Evolutionary conservation across 2,888 invertebrate species (phyloP), one percentile per base, ranked within the genome.

Genomic region (Stenotaenia linearis): DNA sequence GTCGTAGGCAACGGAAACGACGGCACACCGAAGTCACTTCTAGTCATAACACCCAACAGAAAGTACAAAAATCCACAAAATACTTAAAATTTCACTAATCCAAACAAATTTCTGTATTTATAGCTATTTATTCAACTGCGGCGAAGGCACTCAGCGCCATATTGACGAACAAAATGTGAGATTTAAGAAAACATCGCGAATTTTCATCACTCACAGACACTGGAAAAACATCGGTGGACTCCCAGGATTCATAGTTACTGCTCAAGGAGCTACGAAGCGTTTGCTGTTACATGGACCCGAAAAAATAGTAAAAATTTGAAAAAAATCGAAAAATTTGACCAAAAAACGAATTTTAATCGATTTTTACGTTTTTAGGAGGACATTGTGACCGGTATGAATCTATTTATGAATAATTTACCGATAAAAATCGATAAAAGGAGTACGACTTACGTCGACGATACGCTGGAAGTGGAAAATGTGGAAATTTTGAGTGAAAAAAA

Each of bases 71-170:
- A 10, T 9, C 10, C 40, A 40, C n/a, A 3, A 10, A 40, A 40
- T 10, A 12, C 12, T 12, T 15, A 0, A 40, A 3, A 15, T 40
- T 1, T 10, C 1, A 3, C 4, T n/a, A 15, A 2, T 40, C 2
- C 2, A 40, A 40, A 1, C 3, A 40, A 12, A 15, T 15, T 15
- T 10, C 1, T 15, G n/a, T 40, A 0, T n/a, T 40, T 82, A 18
- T 84, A 92, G 92, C 81, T 97, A 97, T 85, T 85, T 98, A 3
- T 97, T 98, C 85, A 98, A 98, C 86, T 97, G 97, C 85, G 96
- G 97, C 0, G 97, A 97, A 88, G 94, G 95, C 56, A 93, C 93
- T 0, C 97, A 97, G 85, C 89, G 97, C 9, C 86, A 96, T 32
- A 92, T 93, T 0, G 91, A 93, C 84, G 96, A 97, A 85, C 93